Percentiles rank a stretch among this genome's conserved stretches.
phyloP scores from a whole-genome alignment of 2,797 vertebrate genomes.

The Pelodytes ibericus region DNA sequence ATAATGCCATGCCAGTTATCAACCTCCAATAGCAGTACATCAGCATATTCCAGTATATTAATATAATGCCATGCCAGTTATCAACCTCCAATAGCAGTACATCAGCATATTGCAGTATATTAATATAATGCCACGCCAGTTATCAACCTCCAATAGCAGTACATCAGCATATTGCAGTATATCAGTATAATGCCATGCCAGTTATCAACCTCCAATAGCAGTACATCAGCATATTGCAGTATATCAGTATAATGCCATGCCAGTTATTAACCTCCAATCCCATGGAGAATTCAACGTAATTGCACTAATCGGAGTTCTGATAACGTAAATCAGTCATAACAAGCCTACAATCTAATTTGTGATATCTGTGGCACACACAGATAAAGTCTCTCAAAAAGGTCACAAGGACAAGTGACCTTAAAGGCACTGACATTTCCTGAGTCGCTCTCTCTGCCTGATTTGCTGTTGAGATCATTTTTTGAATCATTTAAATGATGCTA shows the following conservation, averaged over 20 bases:
- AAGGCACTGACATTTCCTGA: slow-evolving; percentile 41
- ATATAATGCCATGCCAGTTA: too few relatives aligned
- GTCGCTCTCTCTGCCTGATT: slow-evolving; percentile 20
- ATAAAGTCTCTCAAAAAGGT: slow-evolving; percentile 22
- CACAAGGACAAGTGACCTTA: slow-evolving; percentile 34
- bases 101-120: neutral
- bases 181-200: too few relatives aligned
- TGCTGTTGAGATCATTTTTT: slow-evolving; percentile 15
- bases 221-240: neutral
- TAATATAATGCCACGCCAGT: too few relatives aligned
- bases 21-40: neutral
- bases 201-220: too few relatives aligned
- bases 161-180: neutral
- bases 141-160: too few relatives aligned
- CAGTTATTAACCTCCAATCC: neutral
- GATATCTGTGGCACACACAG: slow-evolving; percentile 12
- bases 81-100: neutral
- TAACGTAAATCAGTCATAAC: neutral
- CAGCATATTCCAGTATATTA: neutral
- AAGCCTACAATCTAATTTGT: slow-evolving; percentile 18
- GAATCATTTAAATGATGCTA: neutral
- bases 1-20: too few relatives aligned
- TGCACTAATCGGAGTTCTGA: neutral
- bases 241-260: neutral
- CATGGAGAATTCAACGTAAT: neutral